These are phyloP conservation scores for Dicaeum eximium DNA, from an alignment of 2,113 vertebrate species.

Conservation along the genomic window DNA sequence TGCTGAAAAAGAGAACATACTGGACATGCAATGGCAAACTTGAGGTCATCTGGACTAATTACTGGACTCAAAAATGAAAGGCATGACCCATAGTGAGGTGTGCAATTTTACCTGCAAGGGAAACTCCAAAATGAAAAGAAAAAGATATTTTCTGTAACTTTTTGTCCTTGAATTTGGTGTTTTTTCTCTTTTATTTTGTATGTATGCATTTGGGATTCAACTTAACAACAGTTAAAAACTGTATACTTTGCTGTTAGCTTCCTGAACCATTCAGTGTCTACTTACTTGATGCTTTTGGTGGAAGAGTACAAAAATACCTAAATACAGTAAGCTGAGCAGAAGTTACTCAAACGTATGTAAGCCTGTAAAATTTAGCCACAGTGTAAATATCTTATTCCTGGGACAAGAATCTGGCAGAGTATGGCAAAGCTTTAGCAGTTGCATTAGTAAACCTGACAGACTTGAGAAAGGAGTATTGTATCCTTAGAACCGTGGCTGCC, in stretches of 20 bases:
- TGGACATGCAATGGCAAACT: neutral
- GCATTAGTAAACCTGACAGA: constrained; percentile 76
- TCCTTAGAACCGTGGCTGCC: constrained; percentile 78
- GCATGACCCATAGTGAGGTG: neutral
- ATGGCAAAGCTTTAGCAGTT: constrained; percentile 54
- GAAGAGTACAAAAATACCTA: neutral
- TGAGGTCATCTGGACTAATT: neutral
- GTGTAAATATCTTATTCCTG: constrained; percentile 42
- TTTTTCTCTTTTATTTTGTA: neutral
- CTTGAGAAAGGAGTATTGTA: constrained; percentile 74
- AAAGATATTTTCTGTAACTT: neutral
- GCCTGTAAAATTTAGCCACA: neutral
- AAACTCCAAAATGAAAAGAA: neutral
- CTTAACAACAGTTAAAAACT: neutral
- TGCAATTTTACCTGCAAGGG: neutral
- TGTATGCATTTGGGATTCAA: neutral
- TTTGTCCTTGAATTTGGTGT: neutral
- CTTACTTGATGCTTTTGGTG: neutral
- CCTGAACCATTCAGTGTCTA: neutral
- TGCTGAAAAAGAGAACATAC: neutral
- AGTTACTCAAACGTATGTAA: neutral
- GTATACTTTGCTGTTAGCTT: neutral
- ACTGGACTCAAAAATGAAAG: neutral
- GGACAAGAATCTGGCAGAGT: constrained; percentile 45
- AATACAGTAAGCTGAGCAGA: neutral